Evolutionary conservation across 1,140 invertebrate species (phyloP), one percentile per base, ranked within the genome.

Genomic region (Cheumatopsyche charites): DNA sequence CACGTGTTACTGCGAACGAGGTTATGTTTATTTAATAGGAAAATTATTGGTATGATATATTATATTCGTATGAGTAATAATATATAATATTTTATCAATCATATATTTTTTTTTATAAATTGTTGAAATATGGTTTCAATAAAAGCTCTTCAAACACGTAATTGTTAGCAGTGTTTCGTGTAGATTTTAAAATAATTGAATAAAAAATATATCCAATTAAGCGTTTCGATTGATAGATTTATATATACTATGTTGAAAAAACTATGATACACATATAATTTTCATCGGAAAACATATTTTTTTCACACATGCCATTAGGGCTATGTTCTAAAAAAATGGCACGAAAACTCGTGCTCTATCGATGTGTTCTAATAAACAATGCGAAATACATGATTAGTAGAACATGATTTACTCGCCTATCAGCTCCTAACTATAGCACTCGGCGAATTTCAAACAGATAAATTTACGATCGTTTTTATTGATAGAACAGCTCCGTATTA

Each of bases 311-410:
- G 47, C 19, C 47, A 52, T 17, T 4, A 52, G 47, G n/a, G n/a
- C 19, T 15, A 36, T 36, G 29, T 36, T n/a, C n/a, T 9, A 58
- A 58, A 25, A 58, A 58, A 58, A 58, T 11, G 23, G 55, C 55
- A 58, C 55, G 55, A 58, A 58, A 58, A 58, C 55, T 58, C 55
- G 55, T 58, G 55, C 55, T 58, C 55, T 1, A 58, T 26, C 23
- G 17, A 23, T 26, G 23, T 55, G 12, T 58, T 58, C 55, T 23
- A 23, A 58, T 58, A 58, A 58, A 58, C 55, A 58, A 58, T 25
- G 13, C 23, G 55, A 26, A 23, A 19, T 58, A 25, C 55, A 23
- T 26, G 55, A 58, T 58, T 58, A 58, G 11, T 19, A 11, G 55
- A 58, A 25, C 55, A 58, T 58, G 55, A 58, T 58, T 58, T 58